Evolutionary conservation across 2,888 invertebrate genomes (phyloP).

Genomic region (Taphrorychus bicolor): DNA sequence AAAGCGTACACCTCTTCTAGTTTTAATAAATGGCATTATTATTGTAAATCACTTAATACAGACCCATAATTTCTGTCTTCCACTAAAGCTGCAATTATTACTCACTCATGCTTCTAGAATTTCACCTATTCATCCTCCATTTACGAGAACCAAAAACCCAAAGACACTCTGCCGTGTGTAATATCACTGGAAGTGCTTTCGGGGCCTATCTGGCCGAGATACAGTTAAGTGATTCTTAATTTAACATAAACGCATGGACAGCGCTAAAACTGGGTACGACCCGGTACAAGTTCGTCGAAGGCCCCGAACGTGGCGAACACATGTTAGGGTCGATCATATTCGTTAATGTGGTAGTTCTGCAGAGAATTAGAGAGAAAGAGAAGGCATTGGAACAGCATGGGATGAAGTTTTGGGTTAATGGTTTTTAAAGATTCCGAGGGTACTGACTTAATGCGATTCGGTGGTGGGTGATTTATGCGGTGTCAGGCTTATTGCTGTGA

Average conservation of each 20-base stretch:
- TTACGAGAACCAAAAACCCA: too few relatives aligned
- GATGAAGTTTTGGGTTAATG: constrained; percentile 39
- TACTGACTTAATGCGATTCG: constrained; percentile 32
- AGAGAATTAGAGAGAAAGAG: constrained; percentile 27
- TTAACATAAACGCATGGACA: constrained; percentile 17
- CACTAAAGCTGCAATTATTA: too few relatives aligned
- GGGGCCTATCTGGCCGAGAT: constrained; percentile 12
- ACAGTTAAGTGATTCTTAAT: constrained; percentile 27
- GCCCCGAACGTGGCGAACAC: constrained; percentile 45
- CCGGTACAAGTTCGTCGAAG: constrained; percentile 19
- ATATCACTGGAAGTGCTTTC: too few relatives aligned
- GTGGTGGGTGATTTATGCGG: constrained; percentile 27
- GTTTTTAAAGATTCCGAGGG: constrained; percentile 31
- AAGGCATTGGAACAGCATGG: constrained; percentile 26
- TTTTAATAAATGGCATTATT: too few relatives aligned
- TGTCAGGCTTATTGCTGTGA: constrained; percentile 13
- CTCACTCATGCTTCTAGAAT: too few relatives aligned
- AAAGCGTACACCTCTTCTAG: too few relatives aligned
- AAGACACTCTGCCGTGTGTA: too few relatives aligned
- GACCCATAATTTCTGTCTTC: too few relatives aligned
- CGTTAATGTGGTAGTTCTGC: constrained; percentile 37
- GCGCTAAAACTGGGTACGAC: constrained; percentile 24
- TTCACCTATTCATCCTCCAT: too few relatives aligned
- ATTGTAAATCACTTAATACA: too few relatives aligned
- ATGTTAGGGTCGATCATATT: constrained; percentile 42